Evolutionary conservation across 2,797 vertebrate genomes (phyloP), one percentile per base, ranked within the genome.

Genomic region (Sebastes wilsoni): DNA sequence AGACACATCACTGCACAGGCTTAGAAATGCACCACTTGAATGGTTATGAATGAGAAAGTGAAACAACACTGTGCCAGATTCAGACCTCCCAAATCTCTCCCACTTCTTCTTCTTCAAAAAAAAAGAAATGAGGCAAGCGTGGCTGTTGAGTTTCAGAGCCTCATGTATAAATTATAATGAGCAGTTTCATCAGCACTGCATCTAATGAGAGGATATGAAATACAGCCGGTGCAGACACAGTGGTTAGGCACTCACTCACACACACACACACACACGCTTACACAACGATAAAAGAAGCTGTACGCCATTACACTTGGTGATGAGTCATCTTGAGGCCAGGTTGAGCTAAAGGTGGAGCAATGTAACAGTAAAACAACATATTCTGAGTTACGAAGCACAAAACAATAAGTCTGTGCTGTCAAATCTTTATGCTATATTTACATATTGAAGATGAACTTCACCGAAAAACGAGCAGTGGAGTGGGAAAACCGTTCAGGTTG

Each of bases 161-260:
- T 82, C 52, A 49, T 73, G 64, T 71, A 59, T 77, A 80, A 82
- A 86, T 81, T 16, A 79, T 79, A 76, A 65, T 18, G 13, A 81
- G 76, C 68, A 25, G 71, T 76, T 88, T 79, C 72, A 86, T 86
- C 70, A 76, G 77, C 23, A 22, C 49, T 55, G 75, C 72, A 30
- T 81, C 76, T 81, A 81, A 83, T 76, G 81, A 81, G 74, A 67
- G 59, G 60, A 80, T 55, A 18, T 65, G 32, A 66, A 73, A 60
- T 54, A 30, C 28, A 56, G 71, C 46, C 6, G 5, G 30, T 38
- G 54, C 70, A 82, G 27, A 77, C 46, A 38, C 30, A 52, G 25
- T 25, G 54, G 11, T 64, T 34, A 22, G 13, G 20, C 4, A 20
- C 62, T 2, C 56, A 34, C 59, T 2, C 58, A 52, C 46, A 36